Evolutionary conservation across 53 echinoderm and acorn worm species (phyloP), one percentile per base, ranked within the genome.

Genomic region (Antedon mediterranea): DNA sequence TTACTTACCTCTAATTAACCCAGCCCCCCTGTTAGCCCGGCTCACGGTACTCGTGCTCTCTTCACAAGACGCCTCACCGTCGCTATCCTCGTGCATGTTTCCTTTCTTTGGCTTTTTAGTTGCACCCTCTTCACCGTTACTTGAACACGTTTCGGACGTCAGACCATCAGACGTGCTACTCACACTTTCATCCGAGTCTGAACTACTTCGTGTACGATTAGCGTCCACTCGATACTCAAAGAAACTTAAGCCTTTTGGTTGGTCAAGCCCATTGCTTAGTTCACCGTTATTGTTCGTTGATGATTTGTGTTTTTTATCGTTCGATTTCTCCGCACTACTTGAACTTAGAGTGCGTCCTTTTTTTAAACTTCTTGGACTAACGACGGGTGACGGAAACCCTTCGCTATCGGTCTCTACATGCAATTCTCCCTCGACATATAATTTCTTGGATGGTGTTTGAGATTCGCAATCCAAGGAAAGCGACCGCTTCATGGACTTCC

Each of bases 1-100:
- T 37, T 57, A 18, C 2, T 57, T 57, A 57, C 57, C 57, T 57
- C 57, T 57, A 2, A 57, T 6, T 23, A 89, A 90, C 31, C 90
- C 90, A 73, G 83, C 84, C 72, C 88, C 90, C 78, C 91, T 88
- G 82, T 88, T 87, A 74, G 86, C 87, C 78, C 91, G 81, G 78
- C 91, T 91, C 74, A 77, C 87, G 42, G 91, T 91, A 79, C 91
- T 91, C 42, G 95, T 91, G 78, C 95, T 95, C 81, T 95, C 95
- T 26, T 91, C 95, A 57, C 95, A 95, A 4, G 95, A 95, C 4
- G 95, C 89, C 28, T 89, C 95, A 4, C 91, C 95, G 32, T 89
- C 91, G 81, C 95, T 95, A 78, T 95, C 95, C 72, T 91, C 95
- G 13, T 88, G 81, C 34, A 78, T 83, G 27, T 88, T 88, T 70